phyloP scores from a whole-genome alignment of 2,888 invertebrate genomes.

The Sphaerophoria rueppellii region DNA sequence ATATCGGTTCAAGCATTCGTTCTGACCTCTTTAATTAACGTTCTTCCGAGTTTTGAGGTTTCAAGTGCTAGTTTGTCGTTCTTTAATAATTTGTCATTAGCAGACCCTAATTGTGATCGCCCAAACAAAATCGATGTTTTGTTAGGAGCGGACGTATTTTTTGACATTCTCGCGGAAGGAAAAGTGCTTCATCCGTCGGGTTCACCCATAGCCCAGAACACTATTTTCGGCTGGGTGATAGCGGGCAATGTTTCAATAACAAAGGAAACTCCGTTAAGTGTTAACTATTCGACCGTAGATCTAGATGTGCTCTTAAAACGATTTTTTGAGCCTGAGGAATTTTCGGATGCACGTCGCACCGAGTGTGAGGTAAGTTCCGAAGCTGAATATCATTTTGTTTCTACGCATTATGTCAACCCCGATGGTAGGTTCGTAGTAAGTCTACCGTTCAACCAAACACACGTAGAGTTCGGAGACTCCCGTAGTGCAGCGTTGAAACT shows the following conservation, averaged over 20 bases:
- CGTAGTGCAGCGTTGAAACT: conserved; percentile 4
- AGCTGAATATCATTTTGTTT: conserved; percentile 35
- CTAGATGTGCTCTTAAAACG: conserved; percentile 23
- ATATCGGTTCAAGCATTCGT: conserved; percentile 35
- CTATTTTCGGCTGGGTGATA: conserved; percentile 47
- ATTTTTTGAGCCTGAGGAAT: conserved; percentile 34
- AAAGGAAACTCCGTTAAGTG: background rate
- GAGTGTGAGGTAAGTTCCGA: conserved; percentile 26
- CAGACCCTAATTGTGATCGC: conserved; percentile 16
- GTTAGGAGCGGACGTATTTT: conserved; percentile 38
- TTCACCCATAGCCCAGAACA: conserved; percentile 30
- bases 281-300: conserved; percentile 16
- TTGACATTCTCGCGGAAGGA: conserved; percentile 31
- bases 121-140: conserved; percentile 32
- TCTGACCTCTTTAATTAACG: background rate
- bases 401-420: conserved; percentile 1
- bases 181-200: conserved; percentile 26
- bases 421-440: conserved; percentile 41
- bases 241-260: conserved; percentile 11
- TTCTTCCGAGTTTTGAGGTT: conserved; percentile 27
- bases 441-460: conserved; percentile 10
- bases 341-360: background rate
- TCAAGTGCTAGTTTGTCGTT: conserved; percentile 10
- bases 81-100: conserved; percentile 34
- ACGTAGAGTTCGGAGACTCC: conserved; percentile 22